phyloP scores from a whole-genome alignment of 1,140 invertebrate species.

The Hesperophylax magnus region DNA sequence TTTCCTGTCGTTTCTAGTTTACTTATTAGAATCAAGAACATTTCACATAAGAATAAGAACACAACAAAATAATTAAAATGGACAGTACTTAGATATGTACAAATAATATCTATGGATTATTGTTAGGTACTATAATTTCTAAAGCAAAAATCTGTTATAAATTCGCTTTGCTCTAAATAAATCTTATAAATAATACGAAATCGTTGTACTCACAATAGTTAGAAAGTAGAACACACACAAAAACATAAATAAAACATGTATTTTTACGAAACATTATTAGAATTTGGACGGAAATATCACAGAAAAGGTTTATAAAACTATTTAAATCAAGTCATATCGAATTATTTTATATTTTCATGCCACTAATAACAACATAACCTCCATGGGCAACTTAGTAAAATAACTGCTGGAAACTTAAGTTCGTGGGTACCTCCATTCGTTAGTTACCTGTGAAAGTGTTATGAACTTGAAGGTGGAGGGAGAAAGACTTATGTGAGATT shows the following conservation, averaged over 20 bases:
- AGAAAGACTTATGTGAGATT: slow-evolving; percentile 3
- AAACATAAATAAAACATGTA: slow-evolving; percentile 20
- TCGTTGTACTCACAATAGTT: slow-evolving; percentile 40
- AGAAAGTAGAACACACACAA: slow-evolving; percentile 43
- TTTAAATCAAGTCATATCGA: not conserved
- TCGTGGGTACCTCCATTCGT: not conserved
- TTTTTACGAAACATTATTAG: slow-evolving; percentile 37
- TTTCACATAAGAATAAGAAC: too few species aligned
- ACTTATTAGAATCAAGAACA: too few species aligned
- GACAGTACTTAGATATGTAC: too few species aligned
- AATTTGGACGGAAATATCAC: slow-evolving; percentile 48
- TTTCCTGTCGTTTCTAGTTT: too few species aligned
- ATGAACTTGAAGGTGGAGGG: slow-evolving; percentile 28
- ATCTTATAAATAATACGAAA: not conserved
- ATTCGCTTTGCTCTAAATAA: slow-evolving; percentile 3
- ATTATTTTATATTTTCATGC: not conserved
- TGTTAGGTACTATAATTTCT: not conserved
- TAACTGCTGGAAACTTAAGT: not conserved
- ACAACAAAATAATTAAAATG: too few species aligned
- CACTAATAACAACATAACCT: slow-evolving; percentile 5
- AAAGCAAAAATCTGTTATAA: slow-evolving; percentile 2
- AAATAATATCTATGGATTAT: too few species aligned
- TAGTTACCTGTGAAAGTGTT: slow-evolving; percentile 23
- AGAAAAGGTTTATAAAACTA: slow-evolving; percentile 12
- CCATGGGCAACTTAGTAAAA: not conserved